A percentile compares a stretch with the other conserved stretches of the same genome.
phyloP scores from a whole-genome alignment of 2,113 vertebrate species.

The Syrmaticus mikado region DNA sequence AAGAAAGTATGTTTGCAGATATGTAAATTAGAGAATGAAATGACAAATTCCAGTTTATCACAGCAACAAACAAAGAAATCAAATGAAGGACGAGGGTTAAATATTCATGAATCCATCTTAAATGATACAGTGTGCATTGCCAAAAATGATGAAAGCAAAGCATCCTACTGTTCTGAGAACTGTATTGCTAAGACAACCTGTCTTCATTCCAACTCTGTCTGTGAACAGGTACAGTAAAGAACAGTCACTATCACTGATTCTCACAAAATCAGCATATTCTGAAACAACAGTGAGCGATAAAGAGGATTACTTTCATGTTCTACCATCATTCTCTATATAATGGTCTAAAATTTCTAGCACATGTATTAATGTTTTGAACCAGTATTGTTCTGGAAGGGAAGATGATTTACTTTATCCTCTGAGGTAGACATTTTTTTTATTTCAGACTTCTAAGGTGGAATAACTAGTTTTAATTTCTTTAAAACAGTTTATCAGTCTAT shows the following conservation, averaged over 20 bases:
- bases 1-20: slow-evolving; percentile 37
- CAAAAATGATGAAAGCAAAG: slow-evolving; percentile 6
- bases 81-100: slow-evolving; percentile 16
- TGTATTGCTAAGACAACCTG: background rate
- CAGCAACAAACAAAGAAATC: slow-evolving; percentile 15
- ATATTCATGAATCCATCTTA: slow-evolving; percentile 8
- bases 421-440: background rate
- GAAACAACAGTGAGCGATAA: background rate
- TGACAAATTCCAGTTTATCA: background rate
- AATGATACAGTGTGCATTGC: background rate
- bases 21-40: slow-evolving; percentile 61
- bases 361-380: background rate
- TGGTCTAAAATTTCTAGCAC: background rate
- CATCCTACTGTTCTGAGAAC: background rate
- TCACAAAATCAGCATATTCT: background rate
- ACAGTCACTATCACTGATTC: background rate
- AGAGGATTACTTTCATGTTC: slow-evolving; percentile 22
- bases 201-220: background rate
- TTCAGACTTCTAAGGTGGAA: background rate
- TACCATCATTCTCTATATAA: background rate
- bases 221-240: slow-evolving; percentile 63
- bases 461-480: background rate
- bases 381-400: background rate
- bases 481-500: background rate
- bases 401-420: background rate